Conservation (phyloP, 2,888 invertebrate species). For the Melanargia galathea region DNA sequence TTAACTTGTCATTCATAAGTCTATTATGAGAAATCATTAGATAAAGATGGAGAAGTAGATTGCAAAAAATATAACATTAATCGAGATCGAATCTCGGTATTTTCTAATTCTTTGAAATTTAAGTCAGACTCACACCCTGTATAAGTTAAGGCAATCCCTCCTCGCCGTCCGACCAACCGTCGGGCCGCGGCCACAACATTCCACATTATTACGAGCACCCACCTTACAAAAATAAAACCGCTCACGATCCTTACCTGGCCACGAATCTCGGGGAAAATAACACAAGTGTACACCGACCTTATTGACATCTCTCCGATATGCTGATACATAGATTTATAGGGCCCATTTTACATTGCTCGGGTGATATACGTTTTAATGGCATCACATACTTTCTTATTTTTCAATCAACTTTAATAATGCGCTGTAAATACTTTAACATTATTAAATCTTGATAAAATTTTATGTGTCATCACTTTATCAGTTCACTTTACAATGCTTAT, state of each 20-base stretch:
- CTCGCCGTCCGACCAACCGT: conserved; percentile 54
- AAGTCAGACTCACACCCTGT: conserved; percentile 52
- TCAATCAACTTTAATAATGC: conserved; percentile 16
- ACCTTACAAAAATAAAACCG: conserved; percentile 73
- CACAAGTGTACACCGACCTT: conserved; percentile 57
- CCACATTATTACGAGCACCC: conserved; percentile 71
- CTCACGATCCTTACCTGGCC: conserved; percentile 70
- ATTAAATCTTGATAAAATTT: conserved; percentile 16
- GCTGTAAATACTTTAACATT: conserved; percentile 15
- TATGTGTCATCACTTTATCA: conserved; percentile 14
- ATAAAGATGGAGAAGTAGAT: not conserved
- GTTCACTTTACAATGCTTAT: conserved; percentile 16
- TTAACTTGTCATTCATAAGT: too few relatives aligned
- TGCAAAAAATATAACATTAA: not conserved
- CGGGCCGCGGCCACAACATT: conserved; percentile 63
- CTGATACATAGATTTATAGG: conserved; percentile 44
- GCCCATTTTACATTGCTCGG: conserved; percentile 21
- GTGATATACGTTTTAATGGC: conserved; percentile 21
- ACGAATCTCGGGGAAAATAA: conserved; percentile 55
- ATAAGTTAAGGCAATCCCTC: conserved; percentile 48
- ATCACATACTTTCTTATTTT: conserved; percentile 17
- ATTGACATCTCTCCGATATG: conserved; percentile 68
- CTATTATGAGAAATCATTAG: too few relatives aligned
- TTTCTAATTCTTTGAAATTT: not conserved
- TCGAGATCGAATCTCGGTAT: not conserved